Evolutionary conservation across 2,797 vertebrate species (phyloP).

Genomic region (Xiphophorus birchmanni): DNA sequence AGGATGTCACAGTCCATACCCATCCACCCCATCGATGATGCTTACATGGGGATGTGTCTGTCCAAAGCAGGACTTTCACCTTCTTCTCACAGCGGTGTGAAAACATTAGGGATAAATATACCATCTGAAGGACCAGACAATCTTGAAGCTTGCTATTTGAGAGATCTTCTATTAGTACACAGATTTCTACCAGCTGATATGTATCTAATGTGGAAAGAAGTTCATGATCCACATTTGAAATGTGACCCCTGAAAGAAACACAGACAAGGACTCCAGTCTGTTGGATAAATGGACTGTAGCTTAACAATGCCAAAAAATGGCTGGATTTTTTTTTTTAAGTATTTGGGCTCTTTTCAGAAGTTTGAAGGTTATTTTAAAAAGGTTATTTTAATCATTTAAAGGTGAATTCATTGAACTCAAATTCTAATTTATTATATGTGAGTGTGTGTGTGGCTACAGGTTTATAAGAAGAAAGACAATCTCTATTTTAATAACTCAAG

Average conservation of each 20-base stretch:
- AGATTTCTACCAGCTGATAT: slow-evolving; percentile 79
- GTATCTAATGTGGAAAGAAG: slow-evolving; percentile 81
- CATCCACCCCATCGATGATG: slow-evolving; percentile 86
- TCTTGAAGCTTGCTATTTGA: slow-evolving; percentile 82
- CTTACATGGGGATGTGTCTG: slow-evolving; percentile 88
- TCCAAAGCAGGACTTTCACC: slow-evolving; percentile 76
- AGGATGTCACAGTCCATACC: slow-evolving; percentile 47
- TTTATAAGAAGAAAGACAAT: background rate
- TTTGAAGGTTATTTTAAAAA: background rate
- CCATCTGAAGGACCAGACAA: slow-evolving; percentile 45
- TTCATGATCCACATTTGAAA: slow-evolving; percentile 63
- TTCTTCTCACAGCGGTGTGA: slow-evolving; percentile 75
- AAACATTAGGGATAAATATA: slow-evolving; percentile 68
- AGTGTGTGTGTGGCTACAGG: background rate
- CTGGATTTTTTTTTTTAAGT: too few relatives aligned
- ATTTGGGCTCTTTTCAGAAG: too few relatives aligned
- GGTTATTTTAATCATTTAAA: background rate
- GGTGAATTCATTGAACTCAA: background rate
- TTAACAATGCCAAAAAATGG: background rate
- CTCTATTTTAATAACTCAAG: background rate
- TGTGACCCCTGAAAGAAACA: slow-evolving; percentile 19
- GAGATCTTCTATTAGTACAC: slow-evolving; percentile 84
- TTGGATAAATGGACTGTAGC: too few relatives aligned
- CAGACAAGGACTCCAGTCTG: background rate
- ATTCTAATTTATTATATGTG: background rate